Conservation (phyloP, 2,888 invertebrate species). For the Teleiodes luculella region DNA sequence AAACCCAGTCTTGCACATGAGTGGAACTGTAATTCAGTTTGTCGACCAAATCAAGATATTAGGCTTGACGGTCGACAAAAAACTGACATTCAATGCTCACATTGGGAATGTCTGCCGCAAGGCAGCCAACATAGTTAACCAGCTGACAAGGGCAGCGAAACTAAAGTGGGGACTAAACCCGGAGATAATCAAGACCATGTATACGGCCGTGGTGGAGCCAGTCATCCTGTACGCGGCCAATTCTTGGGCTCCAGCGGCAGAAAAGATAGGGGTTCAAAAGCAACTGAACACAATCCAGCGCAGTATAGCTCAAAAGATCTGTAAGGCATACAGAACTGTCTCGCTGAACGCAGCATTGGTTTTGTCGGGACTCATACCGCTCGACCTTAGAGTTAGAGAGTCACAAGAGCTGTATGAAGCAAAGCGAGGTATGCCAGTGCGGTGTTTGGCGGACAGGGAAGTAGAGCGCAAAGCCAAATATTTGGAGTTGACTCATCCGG, state of each 20-base stretch:
- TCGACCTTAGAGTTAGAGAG: not conserved
- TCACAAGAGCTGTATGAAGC: not conserved
- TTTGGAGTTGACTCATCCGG: conserved; percentile 10
- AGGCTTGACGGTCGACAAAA: conserved; percentile 17
- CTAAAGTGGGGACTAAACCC: conserved; percentile 13
- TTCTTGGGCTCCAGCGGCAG: conserved; percentile 14
- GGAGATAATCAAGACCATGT: conserved; percentile 6
- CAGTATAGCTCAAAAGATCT: conserved; percentile 14
- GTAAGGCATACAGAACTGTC: conserved; percentile 17
- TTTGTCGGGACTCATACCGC: conserved; percentile 6
- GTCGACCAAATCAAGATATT: conserved; percentile 16
- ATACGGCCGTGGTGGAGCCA: conserved; percentile 6
- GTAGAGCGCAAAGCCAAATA: conserved; percentile 17
- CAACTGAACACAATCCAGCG: not conserved
- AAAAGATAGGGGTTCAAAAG: not conserved
- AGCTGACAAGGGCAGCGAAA: conserved; percentile 8
- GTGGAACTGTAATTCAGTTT: conserved; percentile 8
- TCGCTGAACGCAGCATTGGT: conserved; percentile 17
- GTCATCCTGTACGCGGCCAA: conserved; percentile 7
- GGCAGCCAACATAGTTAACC: not conserved
- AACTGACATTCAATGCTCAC: conserved; percentile 10
- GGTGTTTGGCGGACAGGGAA: conserved; percentile 12
- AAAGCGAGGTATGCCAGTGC: not conserved
- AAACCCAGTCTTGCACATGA: not conserved
- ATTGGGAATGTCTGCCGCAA: not conserved